Evolutionary conservation across 92 coral and sea anemone species (phyloP), one percentile per base, ranked within the genome.

Genomic region (Anthopleura xanthogrammica): DNA sequence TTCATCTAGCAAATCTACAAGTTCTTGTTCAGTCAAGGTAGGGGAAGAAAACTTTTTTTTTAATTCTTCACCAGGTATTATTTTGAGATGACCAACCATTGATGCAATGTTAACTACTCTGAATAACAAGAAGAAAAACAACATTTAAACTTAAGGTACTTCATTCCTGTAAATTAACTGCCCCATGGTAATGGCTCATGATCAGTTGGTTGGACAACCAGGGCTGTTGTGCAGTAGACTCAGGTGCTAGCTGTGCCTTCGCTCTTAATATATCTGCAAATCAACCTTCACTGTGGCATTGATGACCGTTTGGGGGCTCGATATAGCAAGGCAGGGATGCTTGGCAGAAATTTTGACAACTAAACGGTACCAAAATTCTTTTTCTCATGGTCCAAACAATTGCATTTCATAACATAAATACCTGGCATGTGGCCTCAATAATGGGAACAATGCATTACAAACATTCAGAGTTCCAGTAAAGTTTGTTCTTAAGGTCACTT

Each of bases 41-140:
- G 82, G 79, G 46, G 91, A 82, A 12, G 90, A 62, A 60, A 95
- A 86, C 89, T 89, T 85, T 40, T 86, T 77, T 79, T 79, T 90
- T 50, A 91, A 20, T 77, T 90, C 93, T 71, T 89, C 80, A 41
- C 89, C 88, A 1, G 85, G 41, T 76, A 82, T 75, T 11, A 42
- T 39, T 40, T 50, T 72, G 9, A 90, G 86, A 16, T 60, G 85
- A 36, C 92, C 90, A 2, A 76, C 76, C 36, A 40, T 36, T 1
- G 98, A 92, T 29, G 94, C 80, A 40, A 95, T 87, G 60, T 92
- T 88, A 16, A 92, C 96, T 20, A 95, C 98, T 83, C 98, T 92
- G 60, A 5, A 72, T 9, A 23, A 52, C 36, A 66, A 79, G 12
- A 54, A 41, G 41, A 68, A 36, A 29, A 77, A 22, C 36, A 22